These are phyloP conservation scores for Drosophila robusta DNA, from an alignment of 2,888 invertebrate species.

Conservation along the genomic window DNA sequence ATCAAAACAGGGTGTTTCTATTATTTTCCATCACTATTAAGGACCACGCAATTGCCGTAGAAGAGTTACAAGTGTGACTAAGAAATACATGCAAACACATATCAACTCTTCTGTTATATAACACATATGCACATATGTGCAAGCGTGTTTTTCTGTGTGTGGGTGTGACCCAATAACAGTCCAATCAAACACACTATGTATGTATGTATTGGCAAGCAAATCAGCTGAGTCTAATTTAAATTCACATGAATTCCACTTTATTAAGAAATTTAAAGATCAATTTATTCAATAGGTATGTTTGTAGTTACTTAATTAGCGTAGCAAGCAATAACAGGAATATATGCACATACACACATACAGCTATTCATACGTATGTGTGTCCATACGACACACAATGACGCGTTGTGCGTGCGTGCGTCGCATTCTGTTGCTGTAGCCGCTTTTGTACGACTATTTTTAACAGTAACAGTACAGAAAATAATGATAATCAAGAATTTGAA, in stretches of 20 bases:
- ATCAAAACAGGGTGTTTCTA: too few species aligned
- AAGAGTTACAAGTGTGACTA: neutral
- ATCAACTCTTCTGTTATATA: neutral
- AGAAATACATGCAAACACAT: neutral
- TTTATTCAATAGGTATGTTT: conserved; percentile 11
- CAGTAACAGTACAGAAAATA: conserved; percentile 16
- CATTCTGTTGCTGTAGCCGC: conserved; percentile 22
- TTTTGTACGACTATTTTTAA: conserved; percentile 44
- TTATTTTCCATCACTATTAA: neutral
- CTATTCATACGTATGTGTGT: neutral
- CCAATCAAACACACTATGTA: neutral
- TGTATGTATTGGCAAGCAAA: conserved; percentile 6
- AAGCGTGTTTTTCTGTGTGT: conserved; percentile 1
- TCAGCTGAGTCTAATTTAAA: conserved; percentile 22
- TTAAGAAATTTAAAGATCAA: conserved; percentile 31
- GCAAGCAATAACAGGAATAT: conserved; percentile 1
- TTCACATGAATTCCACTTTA: conserved; percentile 27
- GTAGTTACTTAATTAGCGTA: conserved; percentile 2
- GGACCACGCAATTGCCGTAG: neutral
- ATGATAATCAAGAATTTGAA: neutral
- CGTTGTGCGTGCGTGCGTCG: conserved; percentile 11
- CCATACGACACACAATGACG: conserved; percentile 18
- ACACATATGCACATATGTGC: neutral
- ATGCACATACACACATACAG: neutral
- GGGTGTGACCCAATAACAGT: conserved; percentile 34